Evolutionary conservation across 2,113 vertebrate genomes (phyloP).

Genomic region (Coracopsis vasa): DNA sequence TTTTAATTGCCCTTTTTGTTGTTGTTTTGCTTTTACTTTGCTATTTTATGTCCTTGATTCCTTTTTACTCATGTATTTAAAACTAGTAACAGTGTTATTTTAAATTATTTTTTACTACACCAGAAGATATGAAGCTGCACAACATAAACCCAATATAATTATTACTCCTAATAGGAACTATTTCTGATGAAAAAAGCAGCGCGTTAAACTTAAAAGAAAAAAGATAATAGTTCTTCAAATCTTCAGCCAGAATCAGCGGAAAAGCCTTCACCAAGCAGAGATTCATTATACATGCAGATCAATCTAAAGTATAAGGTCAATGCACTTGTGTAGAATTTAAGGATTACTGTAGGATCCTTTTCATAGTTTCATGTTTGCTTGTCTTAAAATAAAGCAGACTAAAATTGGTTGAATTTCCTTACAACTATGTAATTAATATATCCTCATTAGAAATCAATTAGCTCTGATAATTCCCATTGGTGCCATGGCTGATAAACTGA

Average conservation of each 20-base stretch:
- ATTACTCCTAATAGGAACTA: neutral
- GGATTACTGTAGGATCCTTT: neutral
- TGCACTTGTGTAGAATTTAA: neutral
- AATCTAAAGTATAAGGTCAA: neutral
- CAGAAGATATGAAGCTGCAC: neutral
- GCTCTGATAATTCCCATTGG: constrained; percentile 58
- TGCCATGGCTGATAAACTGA: constrained; percentile 56
- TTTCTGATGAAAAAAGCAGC: neutral
- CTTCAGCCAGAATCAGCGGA: neutral
- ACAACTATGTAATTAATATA: constrained; percentile 63
- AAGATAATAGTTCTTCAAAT: neutral
- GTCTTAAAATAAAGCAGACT: constrained; percentile 52
- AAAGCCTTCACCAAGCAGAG: neutral
- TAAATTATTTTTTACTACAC: neutral
- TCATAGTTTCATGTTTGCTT: neutral
- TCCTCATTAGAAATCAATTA: constrained; percentile 71
- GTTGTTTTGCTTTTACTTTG: neutral
- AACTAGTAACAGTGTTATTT: neutral
- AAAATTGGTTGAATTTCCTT: constrained; percentile 54
- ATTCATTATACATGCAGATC: neutral
- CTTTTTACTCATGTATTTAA: neutral
- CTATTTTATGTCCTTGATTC: neutral
- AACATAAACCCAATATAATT: neutral
- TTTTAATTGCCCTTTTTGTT: neutral
- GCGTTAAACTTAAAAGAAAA: neutral